These are phyloP conservation scores for Danaus chrysippus DNA, from an alignment of 2,888 invertebrate genomes.

Conservation along the genomic window DNA sequence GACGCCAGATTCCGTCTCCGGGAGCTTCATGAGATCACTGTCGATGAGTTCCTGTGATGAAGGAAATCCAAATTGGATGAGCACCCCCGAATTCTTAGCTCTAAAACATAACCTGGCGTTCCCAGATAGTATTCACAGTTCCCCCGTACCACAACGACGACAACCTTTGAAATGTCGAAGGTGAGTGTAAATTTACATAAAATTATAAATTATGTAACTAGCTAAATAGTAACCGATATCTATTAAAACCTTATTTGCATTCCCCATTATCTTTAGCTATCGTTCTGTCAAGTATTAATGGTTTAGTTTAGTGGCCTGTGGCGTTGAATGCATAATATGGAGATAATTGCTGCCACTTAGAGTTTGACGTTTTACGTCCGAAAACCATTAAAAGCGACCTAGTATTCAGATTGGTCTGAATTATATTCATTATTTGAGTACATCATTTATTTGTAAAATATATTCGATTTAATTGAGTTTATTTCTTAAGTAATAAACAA, in stretches of 20 bases:
- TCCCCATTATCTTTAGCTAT: conserved; percentile 11
- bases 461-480: neutral
- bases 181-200: conserved; percentile 42
- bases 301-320: too few relatives aligned
- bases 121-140: conserved; percentile 88
- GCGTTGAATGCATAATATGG: too few relatives aligned
- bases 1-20: conserved; percentile 81
- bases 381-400: neutral
- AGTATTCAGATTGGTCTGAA: neutral
- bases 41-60: conserved; percentile 84
- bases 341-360: too few relatives aligned
- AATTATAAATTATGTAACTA: conserved; percentile 1
- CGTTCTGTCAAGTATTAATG: conserved; percentile 13
- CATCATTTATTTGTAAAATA: neutral
- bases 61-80: conserved; percentile 88
- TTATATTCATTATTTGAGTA: neutral
- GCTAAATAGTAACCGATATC: neutral
- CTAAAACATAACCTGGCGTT: conserved; percentile 89
- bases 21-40: conserved; percentile 80
- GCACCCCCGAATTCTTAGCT: conserved; percentile 88
- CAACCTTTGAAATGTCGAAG: conserved; percentile 81
- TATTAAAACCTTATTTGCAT: too few relatives aligned
- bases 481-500: too few relatives aligned
- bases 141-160: conserved; percentile 84
- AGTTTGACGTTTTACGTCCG: neutral